Evolutionary conservation across 2,797 vertebrate genomes (phyloP).

Genomic region (Glossophaga mutica): DNA sequence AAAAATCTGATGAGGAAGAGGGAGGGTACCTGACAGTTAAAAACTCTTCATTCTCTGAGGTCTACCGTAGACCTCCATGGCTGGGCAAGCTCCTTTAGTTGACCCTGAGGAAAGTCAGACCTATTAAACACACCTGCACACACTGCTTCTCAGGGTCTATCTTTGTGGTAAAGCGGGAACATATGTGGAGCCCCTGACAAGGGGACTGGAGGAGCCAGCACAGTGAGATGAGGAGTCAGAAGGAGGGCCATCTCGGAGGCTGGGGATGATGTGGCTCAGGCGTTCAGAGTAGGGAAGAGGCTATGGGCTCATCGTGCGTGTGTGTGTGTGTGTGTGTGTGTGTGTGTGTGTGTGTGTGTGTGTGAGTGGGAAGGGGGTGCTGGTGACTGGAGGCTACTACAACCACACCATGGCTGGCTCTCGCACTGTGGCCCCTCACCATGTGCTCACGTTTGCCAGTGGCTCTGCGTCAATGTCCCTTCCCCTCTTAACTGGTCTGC

Average conservation of each 20-base stretch:
- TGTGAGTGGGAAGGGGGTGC: too few species aligned
- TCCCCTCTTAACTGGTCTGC: neutral
- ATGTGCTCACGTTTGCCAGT: neutral
- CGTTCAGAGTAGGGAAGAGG: neutral
- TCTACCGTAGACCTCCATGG: neutral
- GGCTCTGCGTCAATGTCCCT: neutral
- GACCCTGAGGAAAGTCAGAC: neutral
- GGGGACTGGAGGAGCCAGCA: neutral
- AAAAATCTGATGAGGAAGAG: neutral
- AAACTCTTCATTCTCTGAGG: neutral
- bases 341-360: too few species aligned
- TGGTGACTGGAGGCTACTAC: neutral
- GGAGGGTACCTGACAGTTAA: neutral
- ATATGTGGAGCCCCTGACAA: neutral
- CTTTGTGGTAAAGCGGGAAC: neutral
- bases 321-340: too few species aligned
- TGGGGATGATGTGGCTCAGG: neutral
- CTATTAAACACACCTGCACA: neutral
- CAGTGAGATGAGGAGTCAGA: neutral
- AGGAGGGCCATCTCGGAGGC: neutral
- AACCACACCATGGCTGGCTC: neutral
- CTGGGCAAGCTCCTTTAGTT: neutral
- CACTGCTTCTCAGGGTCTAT: neutral
- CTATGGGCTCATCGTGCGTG: accelerated
- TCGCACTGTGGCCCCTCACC: neutral